Evolutionary conservation across 2,113 vertebrate species (phyloP).

Genomic region (Connochaetes taurinus): DNA sequence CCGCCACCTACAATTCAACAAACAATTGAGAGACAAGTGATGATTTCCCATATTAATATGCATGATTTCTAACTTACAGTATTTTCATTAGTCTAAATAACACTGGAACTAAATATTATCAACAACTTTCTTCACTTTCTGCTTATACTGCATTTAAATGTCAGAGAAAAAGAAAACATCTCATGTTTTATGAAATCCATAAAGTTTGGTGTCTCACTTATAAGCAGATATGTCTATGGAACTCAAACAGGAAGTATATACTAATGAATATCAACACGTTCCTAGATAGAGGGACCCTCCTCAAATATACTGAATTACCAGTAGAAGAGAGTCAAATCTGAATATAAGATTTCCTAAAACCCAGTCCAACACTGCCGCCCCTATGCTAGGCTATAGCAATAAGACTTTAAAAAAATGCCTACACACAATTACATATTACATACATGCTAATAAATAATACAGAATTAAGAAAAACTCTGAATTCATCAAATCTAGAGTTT

Average conservation of each 20-base stretch:
- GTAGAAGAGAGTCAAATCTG: background rate
- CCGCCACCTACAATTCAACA: conserved; percentile 71
- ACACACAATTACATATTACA: background rate
- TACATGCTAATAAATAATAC: background rate
- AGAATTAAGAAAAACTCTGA: background rate
- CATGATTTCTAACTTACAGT: background rate
- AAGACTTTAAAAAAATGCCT: background rate
- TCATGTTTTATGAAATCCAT: background rate
- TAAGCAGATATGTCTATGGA: background rate
- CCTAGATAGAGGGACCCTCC: background rate
- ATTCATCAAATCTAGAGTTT: background rate
- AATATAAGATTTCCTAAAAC: background rate
- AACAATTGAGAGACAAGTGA: background rate
- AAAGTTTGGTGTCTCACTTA: background rate
- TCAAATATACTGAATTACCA: background rate
- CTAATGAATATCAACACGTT: background rate
- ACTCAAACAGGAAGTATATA: background rate
- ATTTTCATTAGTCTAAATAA: background rate
- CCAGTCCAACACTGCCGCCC: background rate
- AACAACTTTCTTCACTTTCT: background rate
- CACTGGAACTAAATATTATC: background rate
- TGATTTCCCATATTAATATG: background rate
- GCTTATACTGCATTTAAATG: background rate
- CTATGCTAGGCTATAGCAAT: background rate
- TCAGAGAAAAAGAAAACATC: background rate